Evolutionary conservation across 2,888 invertebrate species (phyloP), one percentile per base, ranked within the genome.

Genomic region (Cantharis rufa): DNA sequence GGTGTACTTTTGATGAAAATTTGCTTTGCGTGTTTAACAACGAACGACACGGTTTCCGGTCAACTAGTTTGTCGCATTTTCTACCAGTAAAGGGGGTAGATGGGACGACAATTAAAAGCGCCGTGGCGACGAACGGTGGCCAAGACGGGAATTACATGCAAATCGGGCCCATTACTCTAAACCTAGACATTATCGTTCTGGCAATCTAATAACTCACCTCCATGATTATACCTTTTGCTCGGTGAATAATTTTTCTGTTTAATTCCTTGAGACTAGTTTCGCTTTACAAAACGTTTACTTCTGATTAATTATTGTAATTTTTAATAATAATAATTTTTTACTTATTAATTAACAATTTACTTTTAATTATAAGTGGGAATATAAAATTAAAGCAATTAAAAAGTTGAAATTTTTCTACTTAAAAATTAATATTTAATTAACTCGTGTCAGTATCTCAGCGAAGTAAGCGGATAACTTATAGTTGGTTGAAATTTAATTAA

Each of bases 21-120:
- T 80, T 70, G 76, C 80, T 78, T 85, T 82, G 85, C 86, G 85
- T 85, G 85, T 82, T 82, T 75, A 83, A 83, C 85, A 84, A 83
- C 84, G 83, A 84, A 84, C 85, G 84, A 83, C 84, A 84, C 81
- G 78, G 83, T 84, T 85, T 86, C 86, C 86, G 86, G 85, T 84
- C 84, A 83, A 84, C 84, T 81, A 82, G 84, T 84, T 83, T 81
- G 82, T 82, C 82, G 82, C 81, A 81, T 80, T 81, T 77, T 75
- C 76, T 69, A 76, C 72, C 72, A 81, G 81, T 79, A 76, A 73
- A 48, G 63, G 74, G 77, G 82, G 78, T 82, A 80, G 82, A 80
- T 80, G 81, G 82, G 81, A 83, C 48, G 48, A 48, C 85, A 85
- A 85, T 86, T 86, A 85, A 85, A 84, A 85, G 81, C 83, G 84